Base-by-base conservation (phyloP, 1,140 invertebrate genomes). In the Lysiphlebus fabarum region DNA sequence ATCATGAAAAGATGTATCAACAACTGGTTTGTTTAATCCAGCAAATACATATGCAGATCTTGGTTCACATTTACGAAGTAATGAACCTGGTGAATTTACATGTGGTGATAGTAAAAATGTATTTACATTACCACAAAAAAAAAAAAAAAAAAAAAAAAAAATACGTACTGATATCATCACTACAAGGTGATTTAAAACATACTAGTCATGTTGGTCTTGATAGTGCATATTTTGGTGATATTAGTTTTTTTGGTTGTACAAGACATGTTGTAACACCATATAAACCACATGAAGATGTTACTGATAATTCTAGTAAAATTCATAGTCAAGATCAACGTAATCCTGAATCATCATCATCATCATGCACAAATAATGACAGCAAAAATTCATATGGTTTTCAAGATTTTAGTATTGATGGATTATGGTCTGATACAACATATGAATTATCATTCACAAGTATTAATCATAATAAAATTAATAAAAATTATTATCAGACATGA, bases 121-220 rank as follows among this genome's bases (percentile, higher is more conserved):
- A 0, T 84, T 85, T 65, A 83, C 86, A 0, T 86, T 84, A 3
- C 86, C 84, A 3, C 81, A 84, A 56, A 77, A 86, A 59, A 81
- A n/a, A n/a, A n/a, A n/a, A n/a, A n/a, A n/a, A n/a, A n/a, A n/a
- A n/a, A n/a, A n/a, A n/a, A n/a, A 88, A 45, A 87, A 89, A 64
- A 82, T 95, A 56, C 82, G 90, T 51, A 87, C 90, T 0, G 93
- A 95, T 99, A 65, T 96, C 95, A 9, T 87, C 89, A 37, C 96
- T 97, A 0, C 93, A 98, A 75, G 95, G 94, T 40, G 96, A 99
- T 78, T 85, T 99, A 0, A 94, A 96, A 71, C 96, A 99, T 72
- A 99, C 95, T 0, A 93, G 77, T 1, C 96, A 99, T 75, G 93
- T 99, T 5, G 96, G 97, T 3, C 82, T 96, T 10, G 96, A 99